phyloP scores from a whole-genome alignment of 2,113 vertebrate species.

The Lipotes vexillifer region DNA sequence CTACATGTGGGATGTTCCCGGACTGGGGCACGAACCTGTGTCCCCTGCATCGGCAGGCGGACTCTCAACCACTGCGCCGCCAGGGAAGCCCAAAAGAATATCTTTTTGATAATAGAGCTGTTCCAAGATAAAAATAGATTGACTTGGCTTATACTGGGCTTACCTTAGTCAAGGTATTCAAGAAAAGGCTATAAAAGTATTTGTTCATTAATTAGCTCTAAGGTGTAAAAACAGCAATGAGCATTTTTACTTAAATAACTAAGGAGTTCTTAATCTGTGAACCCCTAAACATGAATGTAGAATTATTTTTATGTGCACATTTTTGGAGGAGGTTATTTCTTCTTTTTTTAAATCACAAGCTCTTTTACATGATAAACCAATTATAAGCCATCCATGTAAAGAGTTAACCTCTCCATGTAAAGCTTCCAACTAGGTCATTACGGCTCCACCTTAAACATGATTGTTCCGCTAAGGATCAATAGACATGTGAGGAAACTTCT shows the following conservation, averaged over 20 bases:
- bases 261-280: not conserved
- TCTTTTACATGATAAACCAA: not conserved
- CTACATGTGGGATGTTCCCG: too few relatives aligned
- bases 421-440: not conserved
- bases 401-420: not conserved
- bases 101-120: not conserved
- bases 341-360: not conserved
- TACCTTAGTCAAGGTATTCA: not conserved
- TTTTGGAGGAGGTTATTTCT: not conserved
- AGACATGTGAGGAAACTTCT: not conserved
- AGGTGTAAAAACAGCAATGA: not conserved
- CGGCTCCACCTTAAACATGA: not conserved
- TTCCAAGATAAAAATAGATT: not conserved
- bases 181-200: constrained; percentile 21
- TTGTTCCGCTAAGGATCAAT: not conserved
- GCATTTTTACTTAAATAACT: not conserved
- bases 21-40: too few relatives aligned
- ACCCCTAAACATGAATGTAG: not conserved
- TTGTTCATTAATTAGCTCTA: not conserved
- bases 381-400: not conserved
- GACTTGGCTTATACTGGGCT: not conserved
- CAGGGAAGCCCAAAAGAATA: too few relatives aligned
- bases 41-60: too few relatives aligned
- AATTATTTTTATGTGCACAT: not conserved
- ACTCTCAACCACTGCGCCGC: too few relatives aligned